These are phyloP conservation scores for Pholis gunnellus DNA, from an alignment of 2,113 vertebrate genomes.

Conservation along the genomic window DNA sequence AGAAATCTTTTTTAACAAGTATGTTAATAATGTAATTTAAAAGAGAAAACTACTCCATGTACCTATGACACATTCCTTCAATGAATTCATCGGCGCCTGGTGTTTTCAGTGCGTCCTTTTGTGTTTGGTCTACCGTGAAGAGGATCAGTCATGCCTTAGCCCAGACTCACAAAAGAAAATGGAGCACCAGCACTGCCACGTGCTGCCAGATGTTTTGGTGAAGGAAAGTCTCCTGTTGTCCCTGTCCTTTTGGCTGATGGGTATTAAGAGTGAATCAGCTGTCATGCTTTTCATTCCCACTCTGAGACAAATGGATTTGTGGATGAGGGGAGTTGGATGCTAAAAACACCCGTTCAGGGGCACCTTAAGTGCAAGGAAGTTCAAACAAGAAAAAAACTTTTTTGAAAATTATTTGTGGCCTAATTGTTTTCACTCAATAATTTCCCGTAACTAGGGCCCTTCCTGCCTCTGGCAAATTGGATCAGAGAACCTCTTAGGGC, in stretches of 20 bases:
- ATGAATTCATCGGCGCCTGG: slow-evolving; percentile 39
- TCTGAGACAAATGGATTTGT: slow-evolving; percentile 31
- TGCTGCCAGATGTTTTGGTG: slow-evolving; percentile 58
- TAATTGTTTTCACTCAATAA: slow-evolving; percentile 72
- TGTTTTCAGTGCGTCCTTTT: slow-evolving; percentile 59
- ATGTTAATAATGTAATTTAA: slow-evolving; percentile 24
- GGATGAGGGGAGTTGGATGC: neutral
- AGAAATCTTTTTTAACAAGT: neutral
- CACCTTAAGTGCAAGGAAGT: slow-evolving; percentile 18
- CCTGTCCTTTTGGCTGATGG: slow-evolving; percentile 25
- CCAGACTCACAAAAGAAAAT: slow-evolving; percentile 63
- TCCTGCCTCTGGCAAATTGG: slow-evolving; percentile 61
- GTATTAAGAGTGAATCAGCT: slow-evolving; percentile 31
- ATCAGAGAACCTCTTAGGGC: slow-evolving; percentile 68
- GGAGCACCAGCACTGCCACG: slow-evolving; percentile 38
- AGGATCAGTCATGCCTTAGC: slow-evolving; percentile 67
- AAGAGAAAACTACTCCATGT: slow-evolving; percentile 25
- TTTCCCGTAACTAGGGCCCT: slow-evolving; percentile 54
- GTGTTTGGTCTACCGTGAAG: slow-evolving; percentile 65
- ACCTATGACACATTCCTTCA: slow-evolving; percentile 39
- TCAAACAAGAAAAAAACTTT: slow-evolving; percentile 31
- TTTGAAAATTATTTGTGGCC: slow-evolving; percentile 41
- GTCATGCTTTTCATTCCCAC: slow-evolving; percentile 36
- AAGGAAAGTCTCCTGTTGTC: slow-evolving; percentile 42
- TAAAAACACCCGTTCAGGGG: neutral